Evolutionary conservation across 2,797 vertebrate species (phyloP).

Genomic region (Sebastes taczanowskii): DNA sequence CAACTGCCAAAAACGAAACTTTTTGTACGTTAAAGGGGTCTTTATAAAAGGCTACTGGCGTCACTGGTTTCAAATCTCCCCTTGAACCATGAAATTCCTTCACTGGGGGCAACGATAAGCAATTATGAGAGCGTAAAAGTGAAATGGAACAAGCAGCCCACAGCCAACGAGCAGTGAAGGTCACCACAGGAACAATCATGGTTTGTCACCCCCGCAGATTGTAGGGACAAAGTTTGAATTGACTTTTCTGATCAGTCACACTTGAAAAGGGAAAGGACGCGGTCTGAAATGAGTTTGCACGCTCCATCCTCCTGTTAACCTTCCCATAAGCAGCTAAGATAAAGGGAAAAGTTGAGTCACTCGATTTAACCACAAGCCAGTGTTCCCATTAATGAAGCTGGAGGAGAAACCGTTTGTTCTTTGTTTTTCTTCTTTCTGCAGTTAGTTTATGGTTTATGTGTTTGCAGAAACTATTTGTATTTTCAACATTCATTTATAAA

Average conservation of each 20-base stretch:
- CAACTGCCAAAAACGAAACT: slow-evolving; percentile 28
- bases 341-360: slow-evolving; percentile 67
- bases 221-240: slow-evolving; percentile 34
- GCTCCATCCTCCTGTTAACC: slow-evolving; percentile 41
- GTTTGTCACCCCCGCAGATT: slow-evolving; percentile 43
- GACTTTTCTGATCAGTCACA: slow-evolving; percentile 57
- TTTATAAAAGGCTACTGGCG: neutral
- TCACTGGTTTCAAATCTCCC: neutral
- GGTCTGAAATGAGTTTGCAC: slow-evolving; percentile 64
- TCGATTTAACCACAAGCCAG: slow-evolving; percentile 5
- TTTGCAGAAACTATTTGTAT: neutral
- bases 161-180: slow-evolving; percentile 45
- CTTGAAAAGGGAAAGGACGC: slow-evolving; percentile 62
- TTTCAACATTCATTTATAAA: neutral
- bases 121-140: slow-evolving; percentile 31
- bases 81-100: neutral
- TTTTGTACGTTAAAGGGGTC: neutral
- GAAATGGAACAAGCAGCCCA: slow-evolving; percentile 72
- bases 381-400: slow-evolving; percentile 36
- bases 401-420: neutral
- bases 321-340: slow-evolving; percentile 42
- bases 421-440: neutral
- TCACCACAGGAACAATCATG: slow-evolving; percentile 65
- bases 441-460: neutral
- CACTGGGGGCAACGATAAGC: slow-evolving; percentile 21